phyloP scores from a whole-genome alignment of 2,113 vertebrate genomes.

The Thunnus thynnus region DNA sequence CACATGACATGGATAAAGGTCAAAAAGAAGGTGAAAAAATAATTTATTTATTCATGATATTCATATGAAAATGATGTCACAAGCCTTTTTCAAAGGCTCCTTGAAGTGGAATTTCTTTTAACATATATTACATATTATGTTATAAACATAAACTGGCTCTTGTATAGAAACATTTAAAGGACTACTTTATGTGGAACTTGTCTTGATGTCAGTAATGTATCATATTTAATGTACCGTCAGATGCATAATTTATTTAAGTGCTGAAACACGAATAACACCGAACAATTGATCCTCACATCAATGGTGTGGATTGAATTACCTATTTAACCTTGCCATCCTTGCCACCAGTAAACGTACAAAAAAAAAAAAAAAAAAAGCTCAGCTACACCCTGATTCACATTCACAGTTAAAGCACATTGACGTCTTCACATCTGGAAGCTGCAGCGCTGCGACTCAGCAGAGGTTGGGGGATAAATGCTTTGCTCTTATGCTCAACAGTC shows the following conservation, averaged over 20 bases:
- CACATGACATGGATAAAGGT: constrained; percentile 45
- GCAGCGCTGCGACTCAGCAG: background rate
- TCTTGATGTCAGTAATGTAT: constrained; percentile 46
- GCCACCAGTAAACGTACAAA: constrained; percentile 5
- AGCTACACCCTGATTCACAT: background rate
- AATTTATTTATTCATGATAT: constrained; percentile 24
- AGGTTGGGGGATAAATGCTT: background rate
- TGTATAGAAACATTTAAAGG: background rate
- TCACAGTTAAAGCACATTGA: background rate
- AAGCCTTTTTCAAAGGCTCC: constrained; percentile 6
- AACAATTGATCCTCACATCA: constrained; percentile 67
- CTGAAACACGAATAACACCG: constrained; percentile 62
- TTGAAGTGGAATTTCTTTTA: background rate
- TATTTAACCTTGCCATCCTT: constrained; percentile 60
- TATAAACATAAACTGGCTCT: constrained; percentile 4
- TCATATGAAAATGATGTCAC: constrained; percentile 11
- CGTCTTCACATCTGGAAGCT: background rate
- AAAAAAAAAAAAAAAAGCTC: background rate
- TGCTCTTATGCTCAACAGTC: background rate
- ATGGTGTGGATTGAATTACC: constrained; percentile 67
- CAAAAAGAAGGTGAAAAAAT: constrained; percentile 13
- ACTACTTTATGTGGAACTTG: constrained; percentile 25
- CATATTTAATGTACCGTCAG: constrained; percentile 42
- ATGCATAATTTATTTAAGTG: constrained; percentile 68
- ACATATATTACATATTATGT: background rate